Evolutionary conservation across 2,797 vertebrate genomes (phyloP), one percentile per base, ranked within the genome.

Genomic region (Telmatherina bonti): DNA sequence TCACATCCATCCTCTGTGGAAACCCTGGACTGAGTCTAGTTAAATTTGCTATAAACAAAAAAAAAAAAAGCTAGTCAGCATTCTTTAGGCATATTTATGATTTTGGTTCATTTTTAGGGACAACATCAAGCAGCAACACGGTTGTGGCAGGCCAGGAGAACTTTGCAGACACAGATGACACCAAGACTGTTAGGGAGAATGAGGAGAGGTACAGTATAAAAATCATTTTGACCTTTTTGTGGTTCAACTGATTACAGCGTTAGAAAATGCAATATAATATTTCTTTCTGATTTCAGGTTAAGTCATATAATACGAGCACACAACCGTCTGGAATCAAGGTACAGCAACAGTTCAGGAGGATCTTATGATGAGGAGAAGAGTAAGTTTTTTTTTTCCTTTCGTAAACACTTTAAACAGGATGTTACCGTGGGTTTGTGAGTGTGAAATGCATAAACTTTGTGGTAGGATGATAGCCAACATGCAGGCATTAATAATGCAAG

Each of bases 321-420:
- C 85, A 96, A 96, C 26, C 96, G 96, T 3, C 93, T 99, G 52
- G 98, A 99, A 77, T 99, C 97, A 5, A 95, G 96, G 81, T 97
- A 98, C 93, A 99, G 98, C 88, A 99, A 97, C 89, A 99, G 98
- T 87, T 99, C 98, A 0, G 97, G 97, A 84, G 97, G 98, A 70
- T 99, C 98, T 1, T 99, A 98, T 0, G 97, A 99, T 67, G 97
- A 99, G 80, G 98, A 99, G 70, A 99, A 97, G 93, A 96, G 97
- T 99, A 89, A 96, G 97, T 95, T 59, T 38, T 84, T 74, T 74
- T 74, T 84, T 74, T 74, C 73, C n/a, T 72, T 54, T 41, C 13
- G 36, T 36, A 41, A 68, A 62, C 62, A 53, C 4, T 7, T 13
- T 54, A 38, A 56, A 52, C 36, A 52, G 36, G 35, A 51, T 31